Percentiles rank a stretch among this genome's conserved stretches.
Evolutionary conservation across 1,140 invertebrate genomes (phyloP).

Genomic region (Drosophila oshimai): DNA sequence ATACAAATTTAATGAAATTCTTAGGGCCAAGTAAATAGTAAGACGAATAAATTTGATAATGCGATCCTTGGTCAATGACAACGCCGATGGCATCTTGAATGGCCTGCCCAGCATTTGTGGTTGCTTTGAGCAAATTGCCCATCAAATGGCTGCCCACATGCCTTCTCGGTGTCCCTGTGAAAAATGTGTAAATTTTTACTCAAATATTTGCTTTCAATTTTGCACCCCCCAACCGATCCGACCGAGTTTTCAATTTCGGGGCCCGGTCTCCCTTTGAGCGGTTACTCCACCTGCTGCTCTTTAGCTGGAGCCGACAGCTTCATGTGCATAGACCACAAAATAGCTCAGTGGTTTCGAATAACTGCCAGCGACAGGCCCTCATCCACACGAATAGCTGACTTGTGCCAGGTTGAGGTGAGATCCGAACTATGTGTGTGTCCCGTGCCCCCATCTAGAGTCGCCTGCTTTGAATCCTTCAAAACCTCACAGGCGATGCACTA

Average conservation of each 20-base stretch:
- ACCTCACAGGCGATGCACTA: not conserved
- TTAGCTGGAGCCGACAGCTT: constrained; percentile 62
- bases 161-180: constrained; percentile 21
- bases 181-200: constrained; percentile 74
- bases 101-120: constrained; percentile 38
- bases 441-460: not conserved
- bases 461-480: not conserved
- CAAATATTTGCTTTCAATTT: constrained; percentile 81
- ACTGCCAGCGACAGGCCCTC: constrained; percentile 56
- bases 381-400: not conserved
- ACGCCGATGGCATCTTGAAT: constrained; percentile 15
- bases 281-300: not conserved
- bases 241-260: not conserved
- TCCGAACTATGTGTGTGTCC: constrained; percentile 26
- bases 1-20: constrained; percentile 56
- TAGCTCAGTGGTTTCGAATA: constrained; percentile 74
- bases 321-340: constrained; percentile 69
- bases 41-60: constrained; percentile 35
- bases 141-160: constrained; percentile 40
- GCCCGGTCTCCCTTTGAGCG: constrained; percentile 36
- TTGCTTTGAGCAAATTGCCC: constrained; percentile 58
- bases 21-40: constrained; percentile 41
- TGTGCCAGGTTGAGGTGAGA: constrained; percentile 35
- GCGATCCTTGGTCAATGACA: constrained; percentile 10
- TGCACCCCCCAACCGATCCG: constrained; percentile 5